A percentile compares a stretch with the other conserved stretches of the same genome.
Evolutionary conservation across 2,797 vertebrate genomes (phyloP).

Genomic region (Paedocypris micromegethes): DNA sequence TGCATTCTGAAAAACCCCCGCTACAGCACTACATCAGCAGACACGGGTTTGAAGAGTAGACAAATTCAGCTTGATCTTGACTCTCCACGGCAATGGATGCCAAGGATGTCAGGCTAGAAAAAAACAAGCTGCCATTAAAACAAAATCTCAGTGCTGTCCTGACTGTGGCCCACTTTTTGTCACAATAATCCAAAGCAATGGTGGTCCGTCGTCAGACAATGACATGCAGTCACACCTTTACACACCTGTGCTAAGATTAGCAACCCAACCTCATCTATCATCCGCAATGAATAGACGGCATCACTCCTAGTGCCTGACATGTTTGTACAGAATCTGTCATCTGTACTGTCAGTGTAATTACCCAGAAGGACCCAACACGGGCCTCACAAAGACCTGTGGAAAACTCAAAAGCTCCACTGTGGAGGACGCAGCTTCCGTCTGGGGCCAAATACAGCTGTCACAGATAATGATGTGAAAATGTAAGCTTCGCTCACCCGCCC

Average conservation of each 20-base stretch:
- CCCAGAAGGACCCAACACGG: not conserved
- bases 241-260: constrained; percentile 37
- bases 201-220: constrained; percentile 39
- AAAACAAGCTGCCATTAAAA: constrained; percentile 32
- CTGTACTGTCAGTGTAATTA: constrained; percentile 26
- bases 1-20: too few species aligned
- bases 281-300: constrained; percentile 34
- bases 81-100: constrained; percentile 4
- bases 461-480: constrained; percentile 14
- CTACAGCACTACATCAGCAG: too few species aligned
- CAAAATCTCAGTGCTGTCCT: constrained; percentile 18
- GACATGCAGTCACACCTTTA: constrained; percentile 46
- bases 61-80: constrained; percentile 23
- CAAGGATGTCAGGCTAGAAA: constrained; percentile 27
- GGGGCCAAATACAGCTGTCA: constrained; percentile 7
- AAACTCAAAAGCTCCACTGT: constrained; percentile 2
- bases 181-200: constrained; percentile 57
- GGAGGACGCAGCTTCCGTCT: not conserved
- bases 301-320: constrained; percentile 18
- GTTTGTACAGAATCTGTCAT: constrained; percentile 22
- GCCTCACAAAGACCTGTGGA: constrained; percentile 27
- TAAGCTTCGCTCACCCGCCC: constrained; percentile 84
- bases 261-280: constrained; percentile 27
- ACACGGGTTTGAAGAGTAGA: not conserved
- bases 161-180: constrained; percentile 44